Percentiles rank a stretch among this genome's conserved stretches.
Evolutionary conservation across 23 tunicate species (phyloP).

Genomic region (Ascidia mentula): DNA sequence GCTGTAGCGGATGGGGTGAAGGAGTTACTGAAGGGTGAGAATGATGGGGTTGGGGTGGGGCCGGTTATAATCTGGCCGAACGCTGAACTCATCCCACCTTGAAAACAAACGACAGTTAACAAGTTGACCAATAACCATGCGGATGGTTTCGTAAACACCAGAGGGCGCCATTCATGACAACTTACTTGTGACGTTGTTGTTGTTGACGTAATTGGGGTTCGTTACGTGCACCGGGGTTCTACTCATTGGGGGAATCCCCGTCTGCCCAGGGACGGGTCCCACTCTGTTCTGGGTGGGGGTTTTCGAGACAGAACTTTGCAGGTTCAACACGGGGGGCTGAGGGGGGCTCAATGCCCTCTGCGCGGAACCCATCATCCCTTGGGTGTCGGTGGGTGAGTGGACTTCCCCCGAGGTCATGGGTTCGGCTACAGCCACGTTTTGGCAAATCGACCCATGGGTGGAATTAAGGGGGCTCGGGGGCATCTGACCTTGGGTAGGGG

Average conservation of each 20-base stretch:
- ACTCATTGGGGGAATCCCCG: neutral
- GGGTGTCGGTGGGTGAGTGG: conserved; percentile 4
- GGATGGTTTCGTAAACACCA: no score
- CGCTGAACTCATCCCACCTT: neutral
- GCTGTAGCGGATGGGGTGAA: conserved; percentile 50
- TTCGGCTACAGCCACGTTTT: neutral
- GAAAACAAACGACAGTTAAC: neutral
- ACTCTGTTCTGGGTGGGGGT: neutral
- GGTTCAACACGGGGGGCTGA: neutral
- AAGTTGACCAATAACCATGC: neutral
- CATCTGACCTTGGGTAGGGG: conserved; percentile 14
- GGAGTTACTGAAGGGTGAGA: conserved; percentile 57
- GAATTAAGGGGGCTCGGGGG: conserved; percentile 15
- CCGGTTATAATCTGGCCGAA: neutral
- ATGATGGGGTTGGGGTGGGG: conserved; percentile 37
- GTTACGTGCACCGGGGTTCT: neutral
- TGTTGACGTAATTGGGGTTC: neutral
- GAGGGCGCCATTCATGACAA: no score
- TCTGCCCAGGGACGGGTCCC: neutral
- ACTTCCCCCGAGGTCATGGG: neutral
- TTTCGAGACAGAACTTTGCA: neutral
- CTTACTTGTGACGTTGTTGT: conserved; percentile 1
- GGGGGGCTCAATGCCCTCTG: conserved; percentile 1
- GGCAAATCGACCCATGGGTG: neutral
- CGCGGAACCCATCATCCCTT: neutral